Evolutionary conservation across 2,797 vertebrate genomes (phyloP), one percentile per base, ranked within the genome.

Genomic region (Pangasius mekongensis): DNA sequence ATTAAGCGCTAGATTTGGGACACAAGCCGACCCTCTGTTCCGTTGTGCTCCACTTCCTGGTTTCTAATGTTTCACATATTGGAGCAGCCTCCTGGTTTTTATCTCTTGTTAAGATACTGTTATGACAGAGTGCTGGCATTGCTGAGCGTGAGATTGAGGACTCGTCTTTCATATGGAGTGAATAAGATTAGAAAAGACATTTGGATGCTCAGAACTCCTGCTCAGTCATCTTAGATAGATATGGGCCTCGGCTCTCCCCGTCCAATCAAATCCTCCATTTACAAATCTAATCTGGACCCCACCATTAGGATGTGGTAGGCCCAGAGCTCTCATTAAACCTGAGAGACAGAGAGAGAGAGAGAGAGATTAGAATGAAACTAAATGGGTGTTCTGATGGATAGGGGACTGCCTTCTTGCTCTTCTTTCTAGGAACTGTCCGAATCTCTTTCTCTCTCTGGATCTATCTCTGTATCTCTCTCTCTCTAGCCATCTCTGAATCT

Each of bases 341-440:
- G 39, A 49, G 1, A 78, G 22, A n/a, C 6, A 80, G 84, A 39
- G 74, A 81, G 27, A 84, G 47, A 88, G 78, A 24, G 36, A 84
- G 73, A 49, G 86, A 52, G 69, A 54, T 84, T 83, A 60, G 66
- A 73, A 90, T 83, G n/a, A 20, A 76, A 62, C 82, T 39, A 66
- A 86, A 87, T 90, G 89, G 91, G 90, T 86, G 89, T 85, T 24
- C 9, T 24, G 18, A 80, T 58, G 52, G 77, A 60, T 60, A 36
- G 22, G 74, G 88, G 14, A 88, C 78, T 87, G 87, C 89, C 92
- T 84, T 90, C 18, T 60, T 60, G 33, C 90, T 92, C 81, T 64
- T 89, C 86, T 90, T 86, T 92, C 83, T 22, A 80, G 90, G 84
- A 58, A 82, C 5, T 92, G 85, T 88, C 78, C 89, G 89, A 87